Conservation (phyloP, 2,888 invertebrate genomes). For the Scaptomyza cyrtandrae region DNA sequence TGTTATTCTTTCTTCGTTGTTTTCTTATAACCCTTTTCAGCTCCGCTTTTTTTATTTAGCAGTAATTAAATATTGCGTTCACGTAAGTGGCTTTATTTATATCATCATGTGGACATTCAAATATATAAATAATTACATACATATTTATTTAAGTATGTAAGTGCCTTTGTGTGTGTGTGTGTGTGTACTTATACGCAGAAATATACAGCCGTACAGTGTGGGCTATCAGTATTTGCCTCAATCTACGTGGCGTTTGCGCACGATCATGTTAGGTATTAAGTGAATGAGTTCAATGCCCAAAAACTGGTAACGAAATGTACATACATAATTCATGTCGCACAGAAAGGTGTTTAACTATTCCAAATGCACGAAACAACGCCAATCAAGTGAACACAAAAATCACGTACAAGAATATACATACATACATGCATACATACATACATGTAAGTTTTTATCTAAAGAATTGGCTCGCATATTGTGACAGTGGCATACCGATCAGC, state of each 20-base stretch:
- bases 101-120: background rate
- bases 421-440: background rate
- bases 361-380: slow-evolving; percentile 52
- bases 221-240: background rate
- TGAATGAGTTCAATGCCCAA: slow-evolving; percentile 64
- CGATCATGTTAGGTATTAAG: slow-evolving; percentile 56
- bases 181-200: too few species aligned
- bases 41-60: slow-evolving; percentile 39
- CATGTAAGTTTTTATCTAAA: background rate
- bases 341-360: slow-evolving; percentile 67
- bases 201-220: background rate
- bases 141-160: background rate
- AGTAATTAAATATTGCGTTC: slow-evolving; percentile 67
- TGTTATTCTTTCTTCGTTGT: slow-evolving; percentile 14
- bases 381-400: slow-evolving; percentile 24
- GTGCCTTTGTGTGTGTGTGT: background rate
- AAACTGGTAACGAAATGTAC: slow-evolving; percentile 39
- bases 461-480: background rate
- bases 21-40: slow-evolving; percentile 18
- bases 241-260: slow-evolving; percentile 35
- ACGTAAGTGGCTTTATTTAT: slow-evolving; percentile 59
- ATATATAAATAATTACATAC: background rate
- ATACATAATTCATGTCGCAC: slow-evolving; percentile 53
- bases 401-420: slow-evolving; percentile 32
- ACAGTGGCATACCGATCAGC: background rate